Evolutionary conservation across 2,113 vertebrate genomes (phyloP).

Genomic region (Eptesicus fuscus): DNA sequence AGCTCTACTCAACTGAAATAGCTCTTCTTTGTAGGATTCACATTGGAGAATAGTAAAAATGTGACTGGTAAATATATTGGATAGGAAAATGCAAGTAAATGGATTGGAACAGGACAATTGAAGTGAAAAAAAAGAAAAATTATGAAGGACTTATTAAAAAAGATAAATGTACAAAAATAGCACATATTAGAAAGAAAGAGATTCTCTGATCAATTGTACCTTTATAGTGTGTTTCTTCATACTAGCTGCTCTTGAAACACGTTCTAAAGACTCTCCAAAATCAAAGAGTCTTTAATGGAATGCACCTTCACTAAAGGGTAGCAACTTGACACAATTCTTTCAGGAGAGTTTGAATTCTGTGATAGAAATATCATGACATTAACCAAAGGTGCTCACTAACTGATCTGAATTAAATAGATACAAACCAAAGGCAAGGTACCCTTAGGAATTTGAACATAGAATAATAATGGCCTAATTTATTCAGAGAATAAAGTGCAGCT

Average conservation of each 20-base stretch:
- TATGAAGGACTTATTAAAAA: conserved; percentile 11
- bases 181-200: background rate
- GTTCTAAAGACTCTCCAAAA: conserved; percentile 28
- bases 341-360: conserved; percentile 68
- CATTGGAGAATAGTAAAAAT: conserved; percentile 44
- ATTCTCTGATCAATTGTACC: background rate
- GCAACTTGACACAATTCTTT: conserved; percentile 68
- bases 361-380: conserved; percentile 79
- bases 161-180: background rate
- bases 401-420: conserved; percentile 75
- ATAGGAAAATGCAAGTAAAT: background rate
- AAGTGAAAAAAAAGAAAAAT: conserved; percentile 35
- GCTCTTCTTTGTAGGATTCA: background rate
- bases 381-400: conserved; percentile 70
- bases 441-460: conserved; percentile 76
- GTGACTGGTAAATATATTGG: conserved; percentile 29
- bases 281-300: conserved; percentile 37
- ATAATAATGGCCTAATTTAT: conserved; percentile 78
- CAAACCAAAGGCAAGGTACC: conserved; percentile 71
- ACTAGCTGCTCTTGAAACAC: background rate
- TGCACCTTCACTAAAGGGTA: conserved; percentile 17
- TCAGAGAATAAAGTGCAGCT: conserved; percentile 72
- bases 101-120: background rate
- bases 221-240: background rate
- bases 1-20: conserved; percentile 30